Conservation (phyloP, 2,113 vertebrate species). For the Xenopus borealis region DNA sequence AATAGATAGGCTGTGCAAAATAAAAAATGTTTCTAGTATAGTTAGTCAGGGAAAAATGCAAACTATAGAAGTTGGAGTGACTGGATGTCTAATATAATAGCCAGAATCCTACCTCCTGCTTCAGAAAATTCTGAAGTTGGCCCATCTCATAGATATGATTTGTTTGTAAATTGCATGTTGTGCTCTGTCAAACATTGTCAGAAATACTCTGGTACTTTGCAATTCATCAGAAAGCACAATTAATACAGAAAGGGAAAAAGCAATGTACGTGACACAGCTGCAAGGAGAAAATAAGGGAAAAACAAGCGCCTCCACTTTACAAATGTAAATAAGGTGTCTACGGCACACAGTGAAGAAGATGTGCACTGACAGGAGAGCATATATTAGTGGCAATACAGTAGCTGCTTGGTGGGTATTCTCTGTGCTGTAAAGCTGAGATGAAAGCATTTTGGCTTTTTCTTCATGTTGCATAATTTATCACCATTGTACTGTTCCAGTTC, state of each 20-base stretch:
- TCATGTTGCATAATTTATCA: conserved; percentile 25
- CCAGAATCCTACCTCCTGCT: too few relatives aligned
- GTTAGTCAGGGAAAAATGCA: too few relatives aligned
- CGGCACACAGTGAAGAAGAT: conserved; percentile 26
- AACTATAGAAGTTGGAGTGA: too few relatives aligned
- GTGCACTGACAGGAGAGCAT: conserved; percentile 31
- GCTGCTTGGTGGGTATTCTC: conserved; percentile 20
- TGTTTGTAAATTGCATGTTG: conserved; percentile 40
- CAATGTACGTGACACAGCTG: conserved; percentile 32
- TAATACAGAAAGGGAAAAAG: conserved; percentile 38
- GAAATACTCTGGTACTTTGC: conserved; percentile 37
- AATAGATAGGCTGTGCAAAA: too few relatives aligned
- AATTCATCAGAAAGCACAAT: conserved; percentile 43
- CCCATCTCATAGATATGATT: conserved; percentile 6
- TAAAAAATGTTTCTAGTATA: too few relatives aligned
- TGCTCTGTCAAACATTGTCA: conserved; percentile 43
- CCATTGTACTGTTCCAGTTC: conserved; percentile 26
- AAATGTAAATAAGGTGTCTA: conserved; percentile 44
- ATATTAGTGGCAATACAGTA: conserved; percentile 28
- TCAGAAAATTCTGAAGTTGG: too few relatives aligned
- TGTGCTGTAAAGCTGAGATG: conserved; percentile 29
- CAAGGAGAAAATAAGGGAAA: conserved; percentile 12
- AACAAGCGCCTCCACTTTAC: conserved; percentile 34
- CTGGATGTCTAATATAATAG: too few relatives aligned
- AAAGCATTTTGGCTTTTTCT: conserved; percentile 36